phyloP scores from a whole-genome alignment of 2,888 invertebrate genomes.

The Ernsta delagoae region DNA sequence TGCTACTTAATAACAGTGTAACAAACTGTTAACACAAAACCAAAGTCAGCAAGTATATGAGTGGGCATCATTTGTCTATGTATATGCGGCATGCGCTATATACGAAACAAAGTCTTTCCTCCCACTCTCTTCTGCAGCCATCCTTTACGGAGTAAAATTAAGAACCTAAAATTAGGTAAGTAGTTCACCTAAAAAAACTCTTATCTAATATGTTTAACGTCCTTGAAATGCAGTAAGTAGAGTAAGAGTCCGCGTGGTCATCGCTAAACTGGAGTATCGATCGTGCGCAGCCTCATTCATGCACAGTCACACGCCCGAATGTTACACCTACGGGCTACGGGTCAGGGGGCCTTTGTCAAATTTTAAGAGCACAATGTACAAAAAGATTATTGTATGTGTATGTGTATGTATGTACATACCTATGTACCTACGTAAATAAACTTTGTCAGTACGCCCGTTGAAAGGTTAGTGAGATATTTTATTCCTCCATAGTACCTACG shows the following conservation, averaged over 20 bases:
- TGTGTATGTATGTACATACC: too few species aligned
- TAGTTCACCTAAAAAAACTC: not conserved
- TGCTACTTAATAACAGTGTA: too few species aligned
- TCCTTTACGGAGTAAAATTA: not conserved
- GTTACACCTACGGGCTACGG: conserved; percentile 10
- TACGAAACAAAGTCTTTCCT: too few species aligned
- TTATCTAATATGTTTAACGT: not conserved
- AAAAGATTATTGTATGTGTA: too few species aligned
- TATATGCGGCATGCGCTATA: too few species aligned
- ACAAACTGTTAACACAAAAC: too few species aligned
- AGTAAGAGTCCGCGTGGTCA: conserved; percentile 46
- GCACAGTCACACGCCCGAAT: conserved; percentile 48
- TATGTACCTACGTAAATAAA: too few species aligned
- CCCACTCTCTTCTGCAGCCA: too few species aligned
- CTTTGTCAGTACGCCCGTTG: not conserved
- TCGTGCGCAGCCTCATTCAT: conserved; percentile 53
- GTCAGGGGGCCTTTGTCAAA: conserved; percentile 3
- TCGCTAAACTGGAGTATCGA: conserved; percentile 58
- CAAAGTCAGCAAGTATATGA: too few species aligned
- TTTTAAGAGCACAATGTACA: not conserved
- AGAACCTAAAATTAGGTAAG: not conserved
- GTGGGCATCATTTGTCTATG: too few species aligned
- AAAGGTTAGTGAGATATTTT: not conserved
- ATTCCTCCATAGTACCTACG: too few species aligned
- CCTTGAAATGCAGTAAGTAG: conserved; percentile 19